A percentile compares a stretch with the other conserved stretches of the same genome.
phyloP scores from a whole-genome alignment of 2,797 vertebrate species.

The Numenius phaeopus region DNA sequence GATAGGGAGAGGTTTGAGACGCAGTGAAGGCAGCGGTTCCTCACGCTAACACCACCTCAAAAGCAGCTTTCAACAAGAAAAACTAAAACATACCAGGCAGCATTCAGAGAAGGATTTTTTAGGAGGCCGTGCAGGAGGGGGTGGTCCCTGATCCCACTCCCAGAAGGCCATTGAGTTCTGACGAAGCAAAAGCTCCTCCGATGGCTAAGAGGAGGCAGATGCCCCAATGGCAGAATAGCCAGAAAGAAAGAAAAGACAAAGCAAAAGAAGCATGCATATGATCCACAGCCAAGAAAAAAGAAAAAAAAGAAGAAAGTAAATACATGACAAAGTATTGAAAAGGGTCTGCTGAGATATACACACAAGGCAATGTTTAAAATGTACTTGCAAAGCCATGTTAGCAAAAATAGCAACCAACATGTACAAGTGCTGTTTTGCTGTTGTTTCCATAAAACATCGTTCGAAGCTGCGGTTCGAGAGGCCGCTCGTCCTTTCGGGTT shows the following conservation, averaged over 20 bases:
- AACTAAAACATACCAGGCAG: conserved; percentile 93
- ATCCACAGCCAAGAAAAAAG: conserved; percentile 36
- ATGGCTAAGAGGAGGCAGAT: conserved; percentile 84
- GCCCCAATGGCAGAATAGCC: conserved; percentile 68
- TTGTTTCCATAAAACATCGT: not conserved
- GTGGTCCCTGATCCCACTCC: conserved; percentile 91
- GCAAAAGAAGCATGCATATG: conserved; percentile 79
- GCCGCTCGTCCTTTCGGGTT: not conserved
- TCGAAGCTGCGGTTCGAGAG: not conserved
- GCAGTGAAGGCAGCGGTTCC: not conserved
- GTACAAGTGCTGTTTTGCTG: conserved; percentile 47
- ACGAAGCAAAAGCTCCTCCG: conserved; percentile 86
- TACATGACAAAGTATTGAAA: conserved; percentile 32
- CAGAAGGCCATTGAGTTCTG: conserved; percentile 95
- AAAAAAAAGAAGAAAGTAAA: conserved; percentile 22
- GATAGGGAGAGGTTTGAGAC: not conserved
- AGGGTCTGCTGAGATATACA: not conserved
- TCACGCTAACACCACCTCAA: conserved; percentile 27
- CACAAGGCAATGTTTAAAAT: not conserved
- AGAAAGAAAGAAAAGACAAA: conserved; percentile 71
- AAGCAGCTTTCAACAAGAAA: conserved; percentile 73
- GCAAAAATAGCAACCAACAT: conserved; percentile 39
- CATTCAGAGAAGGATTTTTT: conserved; percentile 95
- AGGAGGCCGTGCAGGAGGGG: conserved; percentile 88
- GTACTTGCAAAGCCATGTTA: not conserved